These are phyloP conservation scores for Garra rufa DNA, from an alignment of 2,113 vertebrate species.

Conservation along the genomic window DNA sequence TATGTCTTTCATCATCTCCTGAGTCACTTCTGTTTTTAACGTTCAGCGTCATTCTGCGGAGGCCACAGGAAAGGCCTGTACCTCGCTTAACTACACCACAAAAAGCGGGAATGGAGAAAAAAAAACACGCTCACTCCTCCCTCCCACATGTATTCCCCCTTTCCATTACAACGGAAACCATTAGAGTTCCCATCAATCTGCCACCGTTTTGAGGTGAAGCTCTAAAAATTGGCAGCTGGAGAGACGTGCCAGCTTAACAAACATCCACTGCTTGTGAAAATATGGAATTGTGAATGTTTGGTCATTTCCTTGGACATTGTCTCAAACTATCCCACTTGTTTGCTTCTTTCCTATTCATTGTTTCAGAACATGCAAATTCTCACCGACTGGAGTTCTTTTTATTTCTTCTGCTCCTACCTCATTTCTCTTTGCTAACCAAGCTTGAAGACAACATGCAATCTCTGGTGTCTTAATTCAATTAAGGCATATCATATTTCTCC, in stretches of 20 bases:
- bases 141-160: constrained; percentile 68
- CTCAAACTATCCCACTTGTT: constrained; percentile 9
- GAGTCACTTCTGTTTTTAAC: constrained; percentile 73
- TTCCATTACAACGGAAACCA: constrained; percentile 72
- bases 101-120: constrained; percentile 59
- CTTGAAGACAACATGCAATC: constrained; percentile 51
- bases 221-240: constrained; percentile 3
- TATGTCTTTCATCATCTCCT: constrained; percentile 37
- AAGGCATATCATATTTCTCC: constrained; percentile 57
- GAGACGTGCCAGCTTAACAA: constrained; percentile 55
- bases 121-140: constrained; percentile 58
- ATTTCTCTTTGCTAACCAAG: constrained; percentile 49
- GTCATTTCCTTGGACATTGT: neutral
- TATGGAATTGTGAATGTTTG: neutral
- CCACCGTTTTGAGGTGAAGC: constrained; percentile 58
- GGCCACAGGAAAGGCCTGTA: constrained; percentile 73
- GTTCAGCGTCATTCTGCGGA: constrained; percentile 67
- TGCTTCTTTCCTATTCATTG: constrained; percentile 47
- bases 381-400: neutral
- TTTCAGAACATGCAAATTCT: constrained; percentile 21
- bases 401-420: neutral
- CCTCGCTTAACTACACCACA: constrained; percentile 71
- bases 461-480: constrained; percentile 53
- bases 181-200: constrained; percentile 76
- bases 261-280: constrained; percentile 44